Evolutionary conservation across 2,888 invertebrate genomes (phyloP).

Genomic region (Morpho helenor): DNA sequence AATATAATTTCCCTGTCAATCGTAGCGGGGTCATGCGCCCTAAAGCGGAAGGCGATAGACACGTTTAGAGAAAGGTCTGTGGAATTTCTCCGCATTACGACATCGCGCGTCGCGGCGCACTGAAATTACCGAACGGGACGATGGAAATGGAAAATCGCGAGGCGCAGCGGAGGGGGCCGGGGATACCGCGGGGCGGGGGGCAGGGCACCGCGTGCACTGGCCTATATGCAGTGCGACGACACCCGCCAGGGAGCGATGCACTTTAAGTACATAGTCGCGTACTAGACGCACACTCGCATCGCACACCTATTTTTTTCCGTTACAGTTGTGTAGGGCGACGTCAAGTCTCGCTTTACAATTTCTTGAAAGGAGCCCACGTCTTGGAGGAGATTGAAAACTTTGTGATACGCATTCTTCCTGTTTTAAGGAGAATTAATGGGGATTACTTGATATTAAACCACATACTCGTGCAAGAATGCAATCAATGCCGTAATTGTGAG

Average conservation of each 20-base stretch:
- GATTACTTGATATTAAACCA: neutral
- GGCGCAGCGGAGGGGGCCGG: conserved; percentile 48
- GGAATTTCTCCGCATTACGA: conserved; percentile 63
- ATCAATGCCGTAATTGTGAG: too few relatives aligned
- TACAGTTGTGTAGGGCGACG: conserved; percentile 57
- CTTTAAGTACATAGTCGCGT: conserved; percentile 70
- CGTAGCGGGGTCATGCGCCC: conserved; percentile 30
- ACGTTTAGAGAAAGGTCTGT: conserved; percentile 56
- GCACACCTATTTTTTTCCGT: conserved; percentile 65
- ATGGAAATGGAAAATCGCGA: conserved; percentile 76
- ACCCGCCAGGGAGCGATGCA: conserved; percentile 78
- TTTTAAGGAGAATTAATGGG: conserved; percentile 22
- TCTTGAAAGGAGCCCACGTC: conserved; percentile 59
- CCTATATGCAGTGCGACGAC: conserved; percentile 80
- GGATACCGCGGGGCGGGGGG: conserved; percentile 37
- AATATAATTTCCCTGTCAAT: conserved; percentile 17
- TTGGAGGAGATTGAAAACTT: conserved; percentile 55
- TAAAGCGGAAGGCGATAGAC: conserved; percentile 48
- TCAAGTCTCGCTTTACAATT: conserved; percentile 56
- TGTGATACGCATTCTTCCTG: conserved; percentile 29
- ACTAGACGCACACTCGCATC: conserved; percentile 66
- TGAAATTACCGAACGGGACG: conserved; percentile 62
- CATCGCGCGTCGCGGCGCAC: conserved; percentile 45
- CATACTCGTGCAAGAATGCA: neutral
- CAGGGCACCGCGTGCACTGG: conserved; percentile 77